Evolutionary conservation across 2,888 invertebrate genomes (phyloP).

Genomic region (Drosophila paranaensis): DNA sequence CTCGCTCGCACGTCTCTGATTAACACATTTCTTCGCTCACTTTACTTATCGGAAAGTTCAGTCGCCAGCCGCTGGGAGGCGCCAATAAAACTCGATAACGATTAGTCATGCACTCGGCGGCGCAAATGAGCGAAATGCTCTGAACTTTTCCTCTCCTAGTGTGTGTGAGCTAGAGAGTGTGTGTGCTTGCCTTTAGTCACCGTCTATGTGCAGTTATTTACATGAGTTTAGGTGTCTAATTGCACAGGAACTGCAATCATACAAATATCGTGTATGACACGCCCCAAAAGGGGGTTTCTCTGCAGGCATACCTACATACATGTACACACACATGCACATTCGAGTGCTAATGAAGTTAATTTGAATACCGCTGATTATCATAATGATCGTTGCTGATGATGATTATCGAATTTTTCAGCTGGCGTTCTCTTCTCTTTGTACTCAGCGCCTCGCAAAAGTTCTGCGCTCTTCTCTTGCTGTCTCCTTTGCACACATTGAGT

Average conservation of each 20-base stretch:
- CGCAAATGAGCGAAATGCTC: constrained; percentile 25
- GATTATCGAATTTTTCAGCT: constrained; percentile 37
- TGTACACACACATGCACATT: neutral
- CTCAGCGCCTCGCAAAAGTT: constrained; percentile 50
- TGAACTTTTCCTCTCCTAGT: constrained; percentile 31
- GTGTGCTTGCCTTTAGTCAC: constrained; percentile 44
- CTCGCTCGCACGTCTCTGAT: constrained; percentile 56
- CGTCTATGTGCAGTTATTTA: constrained; percentile 9
- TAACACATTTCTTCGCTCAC: constrained; percentile 58
- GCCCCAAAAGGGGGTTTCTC: constrained; percentile 23
- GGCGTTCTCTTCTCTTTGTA: constrained; percentile 58
- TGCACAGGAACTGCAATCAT: constrained; percentile 46
- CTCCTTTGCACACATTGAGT: constrained; percentile 6
- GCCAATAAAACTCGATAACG: constrained; percentile 64
- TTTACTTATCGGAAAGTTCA: constrained; percentile 54
- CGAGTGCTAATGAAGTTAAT: constrained; percentile 59
- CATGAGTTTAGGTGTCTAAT: constrained; percentile 15
- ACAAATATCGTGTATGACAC: constrained; percentile 32
- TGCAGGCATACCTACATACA: neutral
- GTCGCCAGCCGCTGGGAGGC: constrained; percentile 54
- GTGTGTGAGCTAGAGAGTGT: neutral
- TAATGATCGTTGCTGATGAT: constrained; percentile 37
- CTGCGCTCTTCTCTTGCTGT: constrained; percentile 22
- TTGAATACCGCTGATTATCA: constrained; percentile 63
- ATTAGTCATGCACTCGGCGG: constrained; percentile 61